These are phyloP conservation scores for Caenorhabditis sinica DNA, from an alignment of 2,888 invertebrate species.

Conservation along the genomic window DNA sequence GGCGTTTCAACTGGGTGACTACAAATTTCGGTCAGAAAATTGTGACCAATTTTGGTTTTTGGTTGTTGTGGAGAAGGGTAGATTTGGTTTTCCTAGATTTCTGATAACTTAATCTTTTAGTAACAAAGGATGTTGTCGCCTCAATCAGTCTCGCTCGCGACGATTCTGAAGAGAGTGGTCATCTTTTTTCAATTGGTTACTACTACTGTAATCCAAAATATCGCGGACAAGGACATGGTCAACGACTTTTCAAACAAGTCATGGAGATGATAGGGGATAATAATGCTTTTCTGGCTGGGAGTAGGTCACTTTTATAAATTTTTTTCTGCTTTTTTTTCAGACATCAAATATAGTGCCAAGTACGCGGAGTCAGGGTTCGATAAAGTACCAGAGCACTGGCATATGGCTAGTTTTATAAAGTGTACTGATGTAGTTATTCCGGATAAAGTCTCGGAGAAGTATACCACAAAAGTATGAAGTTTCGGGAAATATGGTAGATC, in stretches of 20 bases:
- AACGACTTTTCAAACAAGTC: conserved; percentile 52
- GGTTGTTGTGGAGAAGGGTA: conserved; percentile 65
- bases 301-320: background rate
- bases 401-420: conserved; percentile 50
- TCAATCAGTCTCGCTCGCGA: conserved; percentile 52
- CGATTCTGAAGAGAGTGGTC: conserved; percentile 44
- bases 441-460: conserved; percentile 36
- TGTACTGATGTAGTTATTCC: conserved; percentile 51
- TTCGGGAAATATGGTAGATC: background rate
- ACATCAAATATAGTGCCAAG: conserved; percentile 49
- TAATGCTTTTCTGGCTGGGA: conserved; percentile 56
- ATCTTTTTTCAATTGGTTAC: conserved; percentile 61
- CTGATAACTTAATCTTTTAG: background rate
- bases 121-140: conserved; percentile 27
- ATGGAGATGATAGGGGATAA: conserved; percentile 64
- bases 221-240: conserved; percentile 56
- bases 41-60: conserved; percentile 64
- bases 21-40: conserved; percentile 57
- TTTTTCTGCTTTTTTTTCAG: background rate
- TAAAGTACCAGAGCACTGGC: conserved; percentile 47
- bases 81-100: conserved; percentile 16
- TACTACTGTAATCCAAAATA: conserved; percentile 53
- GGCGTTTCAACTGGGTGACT: conserved; percentile 59
- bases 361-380: conserved; percentile 67
- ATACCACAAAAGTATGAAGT: conserved; percentile 27